Base-by-base conservation (phyloP, 2,113 vertebrate genomes). In the Cyphomyrus plagiostoma region DNA sequence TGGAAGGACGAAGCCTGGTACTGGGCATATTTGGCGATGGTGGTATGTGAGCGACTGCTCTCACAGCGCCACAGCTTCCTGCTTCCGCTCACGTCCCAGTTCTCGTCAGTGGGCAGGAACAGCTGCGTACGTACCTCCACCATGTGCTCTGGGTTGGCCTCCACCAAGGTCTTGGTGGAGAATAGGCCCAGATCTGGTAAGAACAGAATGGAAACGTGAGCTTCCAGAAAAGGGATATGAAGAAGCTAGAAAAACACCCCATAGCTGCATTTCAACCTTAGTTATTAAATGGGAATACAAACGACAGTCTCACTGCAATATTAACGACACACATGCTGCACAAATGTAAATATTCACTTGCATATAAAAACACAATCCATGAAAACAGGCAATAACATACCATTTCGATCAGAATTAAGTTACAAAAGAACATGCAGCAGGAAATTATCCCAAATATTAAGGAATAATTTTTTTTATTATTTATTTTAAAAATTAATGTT, bases 1-100 rank as follows among this genome's bases (percentile, higher is more conserved):
- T 99, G 98, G 95, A 99, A 99, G 91, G 98, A 99, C n/a, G 98
- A 98, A 70, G 98, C 98, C 95, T 99, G 98, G 94, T 99, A 99
- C 93, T 99, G 98, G 93, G 98, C 98, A 92, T 99, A 99, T 94
- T 98, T 99, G 94, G 97, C 95, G 96, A 99, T 98, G 92, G 98
- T 99, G 92, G 98, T 99, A 92, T 98, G 98, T 58, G 98, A 99
- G 93, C 97, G 97, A 94, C 98, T 99, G 96, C 98, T 99, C 95
- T 99, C 98, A 92, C 98, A 99, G 93, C 97, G 97, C 98, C 98
- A 99, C 94, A 97, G 98, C 95, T 99, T 99, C 94, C 96, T 97
- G 91, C 94, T 97, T 96, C 98, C 98, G 91, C 96, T 97, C 89
- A 96, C 95, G 94, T 99, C 98, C 98, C 98, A 99, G 95, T 99